A percentile compares a stretch with the other conserved stretches of the same genome.
phyloP scores from a whole-genome alignment of 2,888 invertebrate genomes.

The Machimus atricapillus region DNA sequence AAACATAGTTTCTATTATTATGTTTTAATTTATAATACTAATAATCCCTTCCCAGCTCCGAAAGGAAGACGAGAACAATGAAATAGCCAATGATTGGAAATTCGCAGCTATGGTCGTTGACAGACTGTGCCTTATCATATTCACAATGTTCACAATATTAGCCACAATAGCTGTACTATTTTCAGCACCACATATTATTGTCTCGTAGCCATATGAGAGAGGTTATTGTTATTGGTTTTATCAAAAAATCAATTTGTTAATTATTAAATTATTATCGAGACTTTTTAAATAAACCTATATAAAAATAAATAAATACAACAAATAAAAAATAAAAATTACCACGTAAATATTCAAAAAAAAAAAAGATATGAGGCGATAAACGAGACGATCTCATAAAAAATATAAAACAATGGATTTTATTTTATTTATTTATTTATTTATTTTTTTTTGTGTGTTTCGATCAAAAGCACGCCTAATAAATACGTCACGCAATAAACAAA shows the following conservation, averaged over 20 bases:
- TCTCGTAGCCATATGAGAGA: slow-evolving; percentile 65
- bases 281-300: slow-evolving; percentile 60
- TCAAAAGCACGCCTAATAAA: not conserved
- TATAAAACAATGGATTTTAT: not conserved
- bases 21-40: slow-evolving; percentile 16
- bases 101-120: slow-evolving; percentile 99
- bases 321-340: slow-evolving; percentile 50
- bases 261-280: slow-evolving; percentile 65
- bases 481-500: not conserved
- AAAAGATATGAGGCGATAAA: slow-evolving; percentile 48
- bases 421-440: not conserved
- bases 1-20: not conserved
- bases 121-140: slow-evolving; percentile 99
- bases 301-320: slow-evolving; percentile 40
- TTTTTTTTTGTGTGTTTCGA: not conserved
- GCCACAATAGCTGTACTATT: slow-evolving; percentile 96
- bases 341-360: slow-evolving; percentile 46
- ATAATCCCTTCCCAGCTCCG: slow-evolving; percentile 70
- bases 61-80: slow-evolving; percentile 92
- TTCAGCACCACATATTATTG: slow-evolving; percentile 85
- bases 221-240: slow-evolving; percentile 65
- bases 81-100: slow-evolving; percentile 98
- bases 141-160: slow-evolving; percentile 97
- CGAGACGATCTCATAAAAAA: not conserved
- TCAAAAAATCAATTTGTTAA: slow-evolving; percentile 65